phyloP scores from a whole-genome alignment of 1,140 invertebrate genomes.

The Sipha flava region DNA sequence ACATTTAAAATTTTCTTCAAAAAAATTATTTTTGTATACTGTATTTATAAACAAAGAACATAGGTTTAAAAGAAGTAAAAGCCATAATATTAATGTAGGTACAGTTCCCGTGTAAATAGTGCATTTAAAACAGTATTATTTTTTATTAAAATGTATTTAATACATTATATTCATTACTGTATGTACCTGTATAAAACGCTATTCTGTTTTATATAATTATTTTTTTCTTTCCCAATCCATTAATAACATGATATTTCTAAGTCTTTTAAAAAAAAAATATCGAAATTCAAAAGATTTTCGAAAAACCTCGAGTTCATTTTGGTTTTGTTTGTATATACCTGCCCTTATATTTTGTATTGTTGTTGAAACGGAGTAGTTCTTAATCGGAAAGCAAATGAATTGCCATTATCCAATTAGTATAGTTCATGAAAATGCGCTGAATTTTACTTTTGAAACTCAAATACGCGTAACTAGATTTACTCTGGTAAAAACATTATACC shows the following conservation, averaged over 20 bases:
- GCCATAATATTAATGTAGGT: too few species aligned
- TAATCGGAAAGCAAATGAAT: not conserved
- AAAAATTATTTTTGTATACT: too few species aligned
- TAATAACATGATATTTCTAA: too few species aligned
- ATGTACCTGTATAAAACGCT: not conserved
- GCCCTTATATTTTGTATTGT: not conserved
- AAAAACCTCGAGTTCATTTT: not conserved
- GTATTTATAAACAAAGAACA: too few species aligned
- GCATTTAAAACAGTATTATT: too few species aligned
- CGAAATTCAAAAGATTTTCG: not conserved
- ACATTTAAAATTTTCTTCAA: too few species aligned
- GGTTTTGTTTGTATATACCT: not conserved
- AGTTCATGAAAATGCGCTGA: not conserved
- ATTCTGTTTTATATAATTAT: not conserved
- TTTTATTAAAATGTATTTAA: too few species aligned
- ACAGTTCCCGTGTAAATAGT: too few species aligned
- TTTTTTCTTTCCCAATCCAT: not conserved
- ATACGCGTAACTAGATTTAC: conserved; percentile 3
- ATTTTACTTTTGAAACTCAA: conserved; percentile 20
- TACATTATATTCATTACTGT: too few species aligned
- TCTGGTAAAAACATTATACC: not conserved
- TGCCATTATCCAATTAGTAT: conserved; percentile 10
- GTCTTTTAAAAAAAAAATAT: not conserved
- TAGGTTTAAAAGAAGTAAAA: too few species aligned
- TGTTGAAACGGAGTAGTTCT: not conserved